Conservation (phyloP, 1,140 invertebrate species). For the Rhizoglyphus robini region DNA sequence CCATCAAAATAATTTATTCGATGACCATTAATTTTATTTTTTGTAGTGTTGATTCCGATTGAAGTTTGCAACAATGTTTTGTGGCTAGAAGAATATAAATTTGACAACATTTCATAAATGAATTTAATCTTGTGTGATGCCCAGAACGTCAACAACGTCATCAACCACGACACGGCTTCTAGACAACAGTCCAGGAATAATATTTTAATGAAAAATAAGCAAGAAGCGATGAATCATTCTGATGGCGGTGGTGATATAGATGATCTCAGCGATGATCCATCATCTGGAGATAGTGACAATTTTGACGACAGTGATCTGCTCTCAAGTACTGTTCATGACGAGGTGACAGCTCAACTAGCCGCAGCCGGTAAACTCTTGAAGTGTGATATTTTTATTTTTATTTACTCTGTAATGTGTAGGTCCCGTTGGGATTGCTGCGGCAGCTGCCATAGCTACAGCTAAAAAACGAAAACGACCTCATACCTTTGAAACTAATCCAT, state of each 20-base stretch:
- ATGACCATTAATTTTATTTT: too few relatives aligned
- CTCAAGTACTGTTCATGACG: conserved; percentile 52
- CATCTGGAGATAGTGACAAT: conserved; percentile 35
- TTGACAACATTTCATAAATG: too few relatives aligned
- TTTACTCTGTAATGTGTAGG: too few relatives aligned
- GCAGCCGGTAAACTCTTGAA: conserved; percentile 52
- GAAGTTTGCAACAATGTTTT: too few relatives aligned
- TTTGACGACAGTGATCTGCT: conserved; percentile 38
- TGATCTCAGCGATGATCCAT: conserved; percentile 33
- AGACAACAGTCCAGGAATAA: background rate
- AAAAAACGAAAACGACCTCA: conserved; percentile 89
- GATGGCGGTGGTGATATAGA: conserved; percentile 24
- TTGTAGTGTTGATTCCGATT: too few relatives aligned
- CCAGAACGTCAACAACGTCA: background rate
- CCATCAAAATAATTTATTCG: too few relatives aligned
- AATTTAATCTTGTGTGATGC: background rate
- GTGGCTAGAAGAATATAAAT: too few relatives aligned
- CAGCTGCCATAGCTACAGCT: conserved; percentile 86
- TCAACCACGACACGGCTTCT: background rate
- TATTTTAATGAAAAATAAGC: conserved; percentile 18
- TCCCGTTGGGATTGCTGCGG: conserved; percentile 87
- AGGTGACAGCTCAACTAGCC: conserved; percentile 85
- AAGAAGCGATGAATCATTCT: conserved; percentile 20
- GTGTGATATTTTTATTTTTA: conserved; percentile 11
- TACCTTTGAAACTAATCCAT: conserved; percentile 95